phyloP scores from a whole-genome alignment of 1,140 invertebrate genomes.

The Cardiocondyla obscurior region DNA sequence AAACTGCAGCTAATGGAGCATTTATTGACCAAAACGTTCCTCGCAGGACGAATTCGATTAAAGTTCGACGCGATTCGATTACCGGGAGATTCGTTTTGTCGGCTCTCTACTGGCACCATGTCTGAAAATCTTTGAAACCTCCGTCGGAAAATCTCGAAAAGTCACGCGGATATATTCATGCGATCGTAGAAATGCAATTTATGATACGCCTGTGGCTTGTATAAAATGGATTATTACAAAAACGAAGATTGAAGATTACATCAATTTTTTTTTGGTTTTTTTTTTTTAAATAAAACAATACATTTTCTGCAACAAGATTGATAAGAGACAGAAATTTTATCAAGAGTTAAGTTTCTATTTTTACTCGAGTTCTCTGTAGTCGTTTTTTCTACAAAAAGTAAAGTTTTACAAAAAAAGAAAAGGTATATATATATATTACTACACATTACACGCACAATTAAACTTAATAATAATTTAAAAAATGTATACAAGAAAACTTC shows the following conservation, averaged over 20 bases:
- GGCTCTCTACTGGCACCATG: not conserved
- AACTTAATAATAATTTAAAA: no score
- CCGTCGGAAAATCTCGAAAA: not conserved
- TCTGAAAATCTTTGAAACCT: slow-evolving; percentile 5
- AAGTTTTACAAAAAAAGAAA: not conserved
- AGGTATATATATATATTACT: not conserved
- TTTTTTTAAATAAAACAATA: not conserved
- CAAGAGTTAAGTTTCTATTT: not conserved
- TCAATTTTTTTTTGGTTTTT: not conserved
- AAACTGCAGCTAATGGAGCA: slow-evolving; percentile 67
- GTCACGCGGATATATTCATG: not conserved
- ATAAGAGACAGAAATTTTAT: not conserved
- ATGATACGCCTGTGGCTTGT: slow-evolving; percentile 11
- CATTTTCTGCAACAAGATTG: not conserved
- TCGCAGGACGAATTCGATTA: slow-evolving; percentile 68
- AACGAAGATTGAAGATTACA: not conserved
- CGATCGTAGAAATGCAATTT: slow-evolving; percentile 27
- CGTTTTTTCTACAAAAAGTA: not conserved
- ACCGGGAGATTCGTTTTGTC: slow-evolving; percentile 48
- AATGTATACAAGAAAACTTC: no score
- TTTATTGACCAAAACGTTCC: slow-evolving; percentile 69
- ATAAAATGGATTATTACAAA: slow-evolving; percentile 29
- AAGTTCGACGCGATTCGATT: slow-evolving; percentile 56
- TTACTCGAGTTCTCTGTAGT: not conserved
- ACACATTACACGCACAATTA: no score